These are phyloP conservation scores for Laupala kohalensis DNA, from an alignment of 1,140 invertebrate species.

Conservation along the genomic window DNA sequence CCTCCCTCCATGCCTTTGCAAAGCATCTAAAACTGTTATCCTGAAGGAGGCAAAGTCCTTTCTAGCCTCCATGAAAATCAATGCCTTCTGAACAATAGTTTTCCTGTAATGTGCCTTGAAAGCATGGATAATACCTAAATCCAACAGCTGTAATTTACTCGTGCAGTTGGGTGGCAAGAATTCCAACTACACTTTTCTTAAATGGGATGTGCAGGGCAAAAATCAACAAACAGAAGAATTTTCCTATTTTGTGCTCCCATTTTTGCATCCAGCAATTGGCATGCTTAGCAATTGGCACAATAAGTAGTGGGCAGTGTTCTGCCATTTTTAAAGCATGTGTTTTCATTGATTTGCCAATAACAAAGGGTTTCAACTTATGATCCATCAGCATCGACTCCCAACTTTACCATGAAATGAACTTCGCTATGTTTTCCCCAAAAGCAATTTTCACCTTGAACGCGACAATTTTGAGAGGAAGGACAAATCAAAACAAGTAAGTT, in stretches of 20 bases:
- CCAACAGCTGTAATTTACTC: slow-evolving; percentile 3
- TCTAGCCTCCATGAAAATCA: background rate
- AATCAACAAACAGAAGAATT: slow-evolving; percentile 18
- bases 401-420: slow-evolving; percentile 27
- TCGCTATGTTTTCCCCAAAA: slow-evolving; percentile 29
- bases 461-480: slow-evolving; percentile 22
- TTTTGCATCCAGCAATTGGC: slow-evolving; percentile 25
- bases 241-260: slow-evolving; percentile 17
- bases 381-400: slow-evolving; percentile 28
- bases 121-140: slow-evolving; percentile 2
- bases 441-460: slow-evolving; percentile 24
- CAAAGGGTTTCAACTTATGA: slow-evolving; percentile 26
- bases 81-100: background rate
- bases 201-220: slow-evolving; percentile 15
- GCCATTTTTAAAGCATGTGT: slow-evolving; percentile 25
- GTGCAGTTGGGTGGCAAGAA: slow-evolving; percentile 7
- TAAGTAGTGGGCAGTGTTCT: slow-evolving; percentile 27
- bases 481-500: slow-evolving; percentile 30
- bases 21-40: background rate
- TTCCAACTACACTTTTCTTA: background rate
- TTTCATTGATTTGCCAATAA: slow-evolving; percentile 26
- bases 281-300: slow-evolving; percentile 30
- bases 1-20: background rate
- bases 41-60: background rate
- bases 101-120: background rate